These are phyloP conservation scores for Columba janthina DNA, from an alignment of 2,113 vertebrate species.

Conservation along the genomic window DNA sequence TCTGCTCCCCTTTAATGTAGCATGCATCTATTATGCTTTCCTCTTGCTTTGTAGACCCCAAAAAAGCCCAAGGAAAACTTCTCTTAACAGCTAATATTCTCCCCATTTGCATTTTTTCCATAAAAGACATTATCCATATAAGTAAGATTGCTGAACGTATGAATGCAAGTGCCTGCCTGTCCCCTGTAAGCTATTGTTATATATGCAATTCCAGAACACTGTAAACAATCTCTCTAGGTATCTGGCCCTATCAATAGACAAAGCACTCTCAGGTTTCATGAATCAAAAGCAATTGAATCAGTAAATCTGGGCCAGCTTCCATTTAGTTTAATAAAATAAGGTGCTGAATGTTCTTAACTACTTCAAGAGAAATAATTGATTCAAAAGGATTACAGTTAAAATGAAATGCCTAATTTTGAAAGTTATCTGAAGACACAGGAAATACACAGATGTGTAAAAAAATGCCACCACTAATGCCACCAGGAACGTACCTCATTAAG, in stretches of 20 bases:
- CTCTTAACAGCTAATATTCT: not conserved
- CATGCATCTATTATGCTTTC: slow-evolving; percentile 59
- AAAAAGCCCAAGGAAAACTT: slow-evolving; percentile 27
- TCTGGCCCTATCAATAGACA: not conserved
- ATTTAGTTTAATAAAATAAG: not conserved
- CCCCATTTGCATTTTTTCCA: not conserved
- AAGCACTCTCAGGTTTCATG: not conserved
- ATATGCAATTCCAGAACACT: not conserved
- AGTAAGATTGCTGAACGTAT: not conserved
- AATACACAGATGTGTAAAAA: not conserved
- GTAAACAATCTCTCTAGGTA: not conserved
- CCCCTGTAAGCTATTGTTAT: not conserved
- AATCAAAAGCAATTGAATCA: not conserved
- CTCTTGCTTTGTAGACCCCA: slow-evolving; percentile 38
- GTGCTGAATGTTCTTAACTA: not conserved
- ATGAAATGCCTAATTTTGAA: not conserved
- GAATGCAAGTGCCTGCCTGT: not conserved
- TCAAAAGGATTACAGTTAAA: not conserved
- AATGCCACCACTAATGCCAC: not conserved
- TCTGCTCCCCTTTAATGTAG: slow-evolving; percentile 69
- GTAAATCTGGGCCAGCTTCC: not conserved
- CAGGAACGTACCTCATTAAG: not conserved
- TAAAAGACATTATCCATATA: not conserved
- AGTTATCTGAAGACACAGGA: not conserved
- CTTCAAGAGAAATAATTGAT: not conserved